Evolutionary conservation across 1,140 invertebrate genomes (phyloP), one percentile per base, ranked within the genome.

Genomic region (Ceratosolen fusciceps): DNA sequence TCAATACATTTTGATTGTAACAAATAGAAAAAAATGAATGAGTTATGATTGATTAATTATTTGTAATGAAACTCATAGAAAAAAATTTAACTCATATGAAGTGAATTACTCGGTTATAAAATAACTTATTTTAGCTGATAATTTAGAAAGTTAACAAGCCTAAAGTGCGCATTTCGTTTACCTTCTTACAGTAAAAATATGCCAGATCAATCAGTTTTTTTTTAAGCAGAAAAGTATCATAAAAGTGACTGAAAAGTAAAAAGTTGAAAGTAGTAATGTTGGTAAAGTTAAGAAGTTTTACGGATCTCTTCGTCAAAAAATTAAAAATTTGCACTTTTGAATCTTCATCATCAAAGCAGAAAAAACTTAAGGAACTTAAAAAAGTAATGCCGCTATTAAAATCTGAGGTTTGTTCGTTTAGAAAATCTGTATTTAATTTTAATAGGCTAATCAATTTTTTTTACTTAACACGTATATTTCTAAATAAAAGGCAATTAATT

Each of bases 71-170:
- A 68, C 34, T 49, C 31, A n/a, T n/a, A n/a, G 1, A 24, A 43
- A 43, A 43, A 34, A 58, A 77, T 31, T 52, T 68, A 37, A 10
- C 12, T 31, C 29, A 47, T 54, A 47, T 47, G 52, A 58, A 49
- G 24, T 71, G 58, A 71, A 77, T 77, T 58, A 56, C 24, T 16
- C 16, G 39, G 0, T 7, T 2, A 21, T 21, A 9, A 12, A 29
- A 16, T 43, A n/a, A 34, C 14, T 58, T 16, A 31, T 24, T 54
- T 56, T 68, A 79, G 68, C 24, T 54, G 47, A 56, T 74, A 43
- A 79, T 74, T 75, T 80, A 75, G 75, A 80, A 80, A 80, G 54
- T 75, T 75, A 80, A 71, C 54, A 49, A 60, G 72, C 26, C 14
- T 34, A 74, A 75, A 39, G 75, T 34, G 24, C 58, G 26, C 70